phyloP scores from a whole-genome alignment of 2,888 invertebrate species.

The Stegana nigrithorax region DNA sequence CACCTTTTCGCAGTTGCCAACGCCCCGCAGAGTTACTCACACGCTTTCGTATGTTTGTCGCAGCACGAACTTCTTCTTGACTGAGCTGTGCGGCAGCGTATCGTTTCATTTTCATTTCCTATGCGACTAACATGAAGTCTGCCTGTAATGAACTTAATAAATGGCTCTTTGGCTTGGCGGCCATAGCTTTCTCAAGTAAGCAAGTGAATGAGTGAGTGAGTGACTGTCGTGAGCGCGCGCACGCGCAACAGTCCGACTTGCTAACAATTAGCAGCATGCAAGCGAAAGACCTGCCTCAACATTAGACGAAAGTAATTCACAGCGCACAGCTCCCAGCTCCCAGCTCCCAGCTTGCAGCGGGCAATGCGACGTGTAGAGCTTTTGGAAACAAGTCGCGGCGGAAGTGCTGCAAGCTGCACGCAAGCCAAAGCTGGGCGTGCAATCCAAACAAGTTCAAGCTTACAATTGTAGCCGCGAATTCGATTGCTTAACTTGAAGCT shows the following conservation, averaged over 20 bases:
- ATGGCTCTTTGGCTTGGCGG: slow-evolving; percentile 45
- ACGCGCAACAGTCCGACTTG: no score
- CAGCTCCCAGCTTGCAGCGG: neutral
- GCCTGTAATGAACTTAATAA: slow-evolving; percentile 54
- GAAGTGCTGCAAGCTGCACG: neutral
- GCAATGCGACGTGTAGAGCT: neutral
- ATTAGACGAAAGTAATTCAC: neutral
- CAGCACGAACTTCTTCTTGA: no score
- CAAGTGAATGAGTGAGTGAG: neutral
- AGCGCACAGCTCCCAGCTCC: neutral
- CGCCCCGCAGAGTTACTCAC: no score
- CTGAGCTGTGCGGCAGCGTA: no score
- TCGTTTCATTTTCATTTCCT: no score
- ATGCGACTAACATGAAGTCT: slow-evolving; percentile 7
- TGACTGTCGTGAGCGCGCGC: slow-evolving; percentile 12
- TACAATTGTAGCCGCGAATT: neutral
- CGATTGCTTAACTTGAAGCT: neutral
- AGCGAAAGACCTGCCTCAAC: slow-evolving; percentile 8
- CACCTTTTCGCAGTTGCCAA: no score
- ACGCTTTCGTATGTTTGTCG: no score
- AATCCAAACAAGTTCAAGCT: neutral
- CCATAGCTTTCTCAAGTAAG: slow-evolving; percentile 51
- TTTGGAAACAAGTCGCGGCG: neutral
- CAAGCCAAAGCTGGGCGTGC: neutral
- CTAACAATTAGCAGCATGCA: slow-evolving; percentile 53